Conservation (phyloP, 2,113 vertebrate genomes). For the Ageneiosus marmoratus region DNA sequence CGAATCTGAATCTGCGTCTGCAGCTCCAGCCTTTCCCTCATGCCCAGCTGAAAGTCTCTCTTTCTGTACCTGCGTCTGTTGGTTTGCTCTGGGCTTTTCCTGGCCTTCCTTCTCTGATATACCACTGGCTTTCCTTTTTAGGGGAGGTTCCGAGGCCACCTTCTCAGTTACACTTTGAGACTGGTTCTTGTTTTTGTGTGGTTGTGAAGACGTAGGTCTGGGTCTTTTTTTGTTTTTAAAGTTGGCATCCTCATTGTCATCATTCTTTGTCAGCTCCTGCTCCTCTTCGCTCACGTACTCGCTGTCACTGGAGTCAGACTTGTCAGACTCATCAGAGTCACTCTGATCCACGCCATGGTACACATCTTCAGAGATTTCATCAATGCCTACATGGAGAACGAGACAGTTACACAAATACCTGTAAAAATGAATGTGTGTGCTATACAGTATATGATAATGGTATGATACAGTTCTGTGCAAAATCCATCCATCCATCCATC, state of each 20-base stretch:
- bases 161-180: constrained; percentile 72
- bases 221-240: constrained; percentile 73
- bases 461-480: no score
- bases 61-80: constrained; percentile 72
- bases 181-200: constrained; percentile 79
- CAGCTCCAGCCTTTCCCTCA: constrained; percentile 76
- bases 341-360: constrained; percentile 92
- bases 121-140: constrained; percentile 81
- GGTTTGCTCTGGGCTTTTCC: constrained; percentile 80
- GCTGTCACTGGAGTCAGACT: constrained; percentile 90
- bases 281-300: constrained; percentile 90
- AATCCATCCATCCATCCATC: no score
- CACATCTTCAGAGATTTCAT: constrained; percentile 93
- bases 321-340: constrained; percentile 95
- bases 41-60: constrained; percentile 85
- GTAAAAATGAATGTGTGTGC: constrained; percentile 43
- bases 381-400: constrained; percentile 78
- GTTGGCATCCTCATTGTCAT: constrained; percentile 49
- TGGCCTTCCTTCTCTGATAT: constrained; percentile 76
- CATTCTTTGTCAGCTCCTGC: constrained; percentile 77
- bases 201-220: constrained; percentile 68
- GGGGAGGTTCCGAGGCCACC: constrained; percentile 63
- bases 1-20: constrained; percentile 90
- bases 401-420: constrained; percentile 18
- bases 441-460: neutral